A percentile compares a stretch with the other conserved stretches of the same genome.
phyloP scores from a whole-genome alignment of 2,113 vertebrate genomes.

The Pelobates fuscus region DNA sequence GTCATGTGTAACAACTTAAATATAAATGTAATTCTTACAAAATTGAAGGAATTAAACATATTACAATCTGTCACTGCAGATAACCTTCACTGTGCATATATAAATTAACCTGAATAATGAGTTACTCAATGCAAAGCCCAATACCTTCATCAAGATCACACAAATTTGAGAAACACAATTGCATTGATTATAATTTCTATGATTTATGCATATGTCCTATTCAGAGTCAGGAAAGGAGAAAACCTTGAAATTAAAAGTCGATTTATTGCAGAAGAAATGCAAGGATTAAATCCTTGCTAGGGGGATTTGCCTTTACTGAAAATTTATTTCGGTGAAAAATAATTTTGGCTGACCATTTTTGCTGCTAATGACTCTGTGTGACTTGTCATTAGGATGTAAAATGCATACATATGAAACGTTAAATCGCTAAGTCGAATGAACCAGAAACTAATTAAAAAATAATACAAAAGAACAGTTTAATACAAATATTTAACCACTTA shows the following conservation, averaged over 20 bases:
- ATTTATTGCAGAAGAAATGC: slow-evolving; percentile 16
- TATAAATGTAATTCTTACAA: too few relatives aligned
- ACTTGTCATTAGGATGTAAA: too few relatives aligned
- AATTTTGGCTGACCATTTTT: neutral
- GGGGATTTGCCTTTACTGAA: slow-evolving; percentile 4
- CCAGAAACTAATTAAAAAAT: too few relatives aligned
- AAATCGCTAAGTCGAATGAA: too few relatives aligned
- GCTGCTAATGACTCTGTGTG: neutral
- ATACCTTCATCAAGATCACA: slow-evolving; percentile 10
- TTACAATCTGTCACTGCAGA: neutral
- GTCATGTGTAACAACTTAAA: too few relatives aligned
- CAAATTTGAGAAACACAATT: slow-evolving; percentile 13
- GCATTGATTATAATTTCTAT: slow-evolving; percentile 30
- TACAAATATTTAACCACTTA: too few relatives aligned
- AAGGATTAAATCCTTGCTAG: slow-evolving; percentile 8
- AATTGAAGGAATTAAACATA: neutral
- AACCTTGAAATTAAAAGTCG: slow-evolving; percentile 21
- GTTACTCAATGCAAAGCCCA: neutral
- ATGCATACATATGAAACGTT: too few relatives aligned
- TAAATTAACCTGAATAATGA: slow-evolving; percentile 13
- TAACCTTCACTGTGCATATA: slow-evolving; percentile 12
- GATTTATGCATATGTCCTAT: slow-evolving; percentile 17
- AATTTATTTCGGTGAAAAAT: neutral
- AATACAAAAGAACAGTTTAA: too few relatives aligned
- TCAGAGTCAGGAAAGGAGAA: slow-evolving; percentile 14